Base-by-base conservation (phyloP, 2,113 vertebrate species). In the Heptranchias perlo region DNA sequence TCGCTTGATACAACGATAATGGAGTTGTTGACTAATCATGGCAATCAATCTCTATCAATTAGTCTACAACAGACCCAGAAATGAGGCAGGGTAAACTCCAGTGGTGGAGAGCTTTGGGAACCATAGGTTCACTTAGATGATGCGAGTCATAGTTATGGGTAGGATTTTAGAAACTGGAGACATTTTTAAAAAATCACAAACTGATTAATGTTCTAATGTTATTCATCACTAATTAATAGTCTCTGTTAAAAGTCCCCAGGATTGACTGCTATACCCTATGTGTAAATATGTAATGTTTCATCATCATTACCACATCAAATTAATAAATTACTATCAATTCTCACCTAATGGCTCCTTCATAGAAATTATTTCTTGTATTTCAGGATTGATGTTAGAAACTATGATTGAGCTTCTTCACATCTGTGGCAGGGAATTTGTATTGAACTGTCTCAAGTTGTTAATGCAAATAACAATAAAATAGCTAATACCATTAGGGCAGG, bases 251-350 rank as follows among this genome's bases (percentile, higher is more conserved):
- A 52, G 65, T 95, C 44, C 14, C 44, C 94, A 95, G 44, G 39
- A 13, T 69, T 95, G 94, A 69, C 47, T 69, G 18, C 44, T 54
- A n/a, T 39, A 64, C n/a, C 35, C 35, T 49, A 69, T 95, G 65
- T 95, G 94, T 95, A 95, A 95, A 95, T 73, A 69, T 95, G 62
- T 49, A 94, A 94, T 94, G 28, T 95, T 67, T 52, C 94, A 95
- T 67, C 64, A 73, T 95, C 65, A 95, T 95, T 95, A 69, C 31
- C 64, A 52, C 64, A 95, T 94, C 62, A 73, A 95, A 95, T 73
- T 73, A 52, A 47, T 35, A 95, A 69, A 69, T 73, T 95, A 52
- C 94, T 35, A 69, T 49, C 47, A 95, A 73, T 95, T 95, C 65
- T 52, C 64, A 95, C 47, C 94, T 62, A n/a, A 92, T 58, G 89